Evolutionary conservation across 2,888 invertebrate genomes (phyloP).

Genomic region (Drosophila histrio): DNA sequence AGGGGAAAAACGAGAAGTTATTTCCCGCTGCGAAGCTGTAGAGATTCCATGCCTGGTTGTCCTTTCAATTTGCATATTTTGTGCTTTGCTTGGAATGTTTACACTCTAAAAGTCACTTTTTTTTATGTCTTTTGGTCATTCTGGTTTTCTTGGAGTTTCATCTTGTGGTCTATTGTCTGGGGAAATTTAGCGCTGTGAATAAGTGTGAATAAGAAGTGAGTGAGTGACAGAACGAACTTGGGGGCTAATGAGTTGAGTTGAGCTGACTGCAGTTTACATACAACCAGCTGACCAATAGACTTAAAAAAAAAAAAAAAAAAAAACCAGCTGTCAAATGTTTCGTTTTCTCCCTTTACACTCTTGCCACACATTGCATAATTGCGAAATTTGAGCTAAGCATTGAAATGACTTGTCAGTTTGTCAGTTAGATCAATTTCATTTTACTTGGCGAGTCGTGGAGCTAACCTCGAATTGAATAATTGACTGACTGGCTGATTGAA

Average conservation of each 20-base stretch:
- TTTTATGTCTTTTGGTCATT: slow-evolving; percentile 60
- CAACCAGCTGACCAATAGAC: slow-evolving; percentile 14
- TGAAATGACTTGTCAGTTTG: slow-evolving; percentile 44
- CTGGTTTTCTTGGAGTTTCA: slow-evolving; percentile 20
- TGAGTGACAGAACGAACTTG: slow-evolving; percentile 12
- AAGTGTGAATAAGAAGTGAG: slow-evolving; percentile 39
- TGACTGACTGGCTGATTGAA: slow-evolving; percentile 36
- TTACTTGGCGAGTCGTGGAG: neutral
- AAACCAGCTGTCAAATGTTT: slow-evolving; percentile 27
- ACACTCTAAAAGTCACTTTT: slow-evolving; percentile 36
- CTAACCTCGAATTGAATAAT: slow-evolving; percentile 25
- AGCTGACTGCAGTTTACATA: no score
- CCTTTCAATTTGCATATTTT: slow-evolving; percentile 77
- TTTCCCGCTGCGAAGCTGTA: slow-evolving; percentile 1
- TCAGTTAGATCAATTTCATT: slow-evolving; percentile 24
- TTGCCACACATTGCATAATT: slow-evolving; percentile 41
- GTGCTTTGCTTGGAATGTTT: slow-evolving; percentile 45
- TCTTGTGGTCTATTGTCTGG: slow-evolving; percentile 70
- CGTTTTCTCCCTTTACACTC: no score
- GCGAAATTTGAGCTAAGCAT: slow-evolving; percentile 50
- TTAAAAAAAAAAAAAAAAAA: neutral
- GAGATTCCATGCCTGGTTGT: slow-evolving; percentile 36
- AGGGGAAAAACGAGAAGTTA: neutral
- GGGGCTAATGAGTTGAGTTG: slow-evolving; percentile 23
- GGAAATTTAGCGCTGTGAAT: slow-evolving; percentile 65